These are phyloP conservation scores for Phymorhynchus buccinoides DNA, from an alignment of 1,140 invertebrate species.

Conservation along the genomic window DNA sequence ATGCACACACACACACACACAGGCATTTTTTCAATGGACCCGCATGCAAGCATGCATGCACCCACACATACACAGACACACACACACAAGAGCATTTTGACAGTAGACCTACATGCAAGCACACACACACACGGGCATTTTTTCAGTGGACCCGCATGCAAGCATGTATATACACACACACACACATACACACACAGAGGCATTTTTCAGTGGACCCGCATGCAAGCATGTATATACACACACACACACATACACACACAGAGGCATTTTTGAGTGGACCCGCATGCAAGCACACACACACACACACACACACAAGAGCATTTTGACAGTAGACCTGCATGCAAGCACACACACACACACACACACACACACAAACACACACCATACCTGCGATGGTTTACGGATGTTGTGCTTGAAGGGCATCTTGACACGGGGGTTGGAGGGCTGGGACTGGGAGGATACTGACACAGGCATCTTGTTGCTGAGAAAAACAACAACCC, in stretches of 20 bases:
- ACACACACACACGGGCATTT: too few species aligned
- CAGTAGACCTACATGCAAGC: not conserved
- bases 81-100: not conserved
- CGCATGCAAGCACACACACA: too few species aligned
- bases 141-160: not conserved
- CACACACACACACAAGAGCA: too few species aligned
- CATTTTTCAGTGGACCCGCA: not conserved
- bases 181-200: too few species aligned
- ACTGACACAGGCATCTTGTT: too few species aligned
- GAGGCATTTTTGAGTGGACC: too few species aligned
- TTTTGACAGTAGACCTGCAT: too few species aligned
- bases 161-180: not conserved
- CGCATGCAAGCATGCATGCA: not conserved
- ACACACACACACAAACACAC: too few species aligned
- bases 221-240: not conserved
- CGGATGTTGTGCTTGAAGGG: slow-evolving; percentile 60
- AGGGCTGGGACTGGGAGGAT: not conserved
- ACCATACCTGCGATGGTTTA: slow-evolving; percentile 31
- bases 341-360: too few species aligned
- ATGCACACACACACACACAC: slow-evolving; percentile 19
- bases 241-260: slow-evolving; percentile 7
- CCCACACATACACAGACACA: not conserved
- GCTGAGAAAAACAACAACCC: too few species aligned
- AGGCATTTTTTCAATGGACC: too few species aligned
- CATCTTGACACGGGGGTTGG: slow-evolving; percentile 54